Percentiles rank a stretch among this genome's conserved stretches.
phyloP scores from a whole-genome alignment of 2,888 invertebrate species.

The Drosophila kambysellisi region DNA sequence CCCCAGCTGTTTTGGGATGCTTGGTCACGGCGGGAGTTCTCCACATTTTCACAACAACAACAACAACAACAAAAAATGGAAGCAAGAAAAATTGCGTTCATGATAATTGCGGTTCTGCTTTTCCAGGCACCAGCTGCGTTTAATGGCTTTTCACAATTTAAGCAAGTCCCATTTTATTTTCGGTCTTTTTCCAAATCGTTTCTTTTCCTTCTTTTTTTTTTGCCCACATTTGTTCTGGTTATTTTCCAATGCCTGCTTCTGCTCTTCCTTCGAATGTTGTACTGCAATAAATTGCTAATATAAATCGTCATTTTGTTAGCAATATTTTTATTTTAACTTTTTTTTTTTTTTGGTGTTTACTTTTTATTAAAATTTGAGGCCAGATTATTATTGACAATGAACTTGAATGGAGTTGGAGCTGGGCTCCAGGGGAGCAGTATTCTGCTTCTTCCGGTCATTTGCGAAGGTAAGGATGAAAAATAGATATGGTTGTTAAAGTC shows the following conservation, averaged over 20 bases:
- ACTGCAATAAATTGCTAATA: conserved; percentile 72
- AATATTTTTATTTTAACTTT: conserved; percentile 9
- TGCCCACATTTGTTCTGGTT: conserved; percentile 10
- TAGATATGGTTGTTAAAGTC: background rate
- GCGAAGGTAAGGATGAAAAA: background rate
- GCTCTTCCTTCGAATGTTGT: conserved; percentile 5
- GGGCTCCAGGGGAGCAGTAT: background rate
- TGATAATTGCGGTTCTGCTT: conserved; percentile 74
- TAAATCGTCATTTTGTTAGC: conserved; percentile 45
- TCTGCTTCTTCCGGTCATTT: background rate
- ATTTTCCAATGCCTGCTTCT: conserved; percentile 4
- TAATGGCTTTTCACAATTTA: conserved; percentile 79
- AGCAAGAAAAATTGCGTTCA: conserved; percentile 67
- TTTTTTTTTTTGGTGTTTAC: conserved; percentile 61
- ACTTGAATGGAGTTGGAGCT: conserved; percentile 12
- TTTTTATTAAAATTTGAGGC: conserved; percentile 67
- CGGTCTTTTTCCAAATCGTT: conserved; percentile 57
- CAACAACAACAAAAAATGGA: background rate
- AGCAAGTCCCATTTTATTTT: conserved; percentile 72
- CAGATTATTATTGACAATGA: conserved; percentile 50
- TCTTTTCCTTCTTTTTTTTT: conserved; percentile 18
- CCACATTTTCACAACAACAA: background rate
- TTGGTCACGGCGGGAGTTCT: background rate
- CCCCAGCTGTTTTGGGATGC: background rate
- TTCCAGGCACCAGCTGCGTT: conserved; percentile 72